Base-by-base conservation (phyloP, 2,113 vertebrate species). In the Ameiurus melas region DNA sequence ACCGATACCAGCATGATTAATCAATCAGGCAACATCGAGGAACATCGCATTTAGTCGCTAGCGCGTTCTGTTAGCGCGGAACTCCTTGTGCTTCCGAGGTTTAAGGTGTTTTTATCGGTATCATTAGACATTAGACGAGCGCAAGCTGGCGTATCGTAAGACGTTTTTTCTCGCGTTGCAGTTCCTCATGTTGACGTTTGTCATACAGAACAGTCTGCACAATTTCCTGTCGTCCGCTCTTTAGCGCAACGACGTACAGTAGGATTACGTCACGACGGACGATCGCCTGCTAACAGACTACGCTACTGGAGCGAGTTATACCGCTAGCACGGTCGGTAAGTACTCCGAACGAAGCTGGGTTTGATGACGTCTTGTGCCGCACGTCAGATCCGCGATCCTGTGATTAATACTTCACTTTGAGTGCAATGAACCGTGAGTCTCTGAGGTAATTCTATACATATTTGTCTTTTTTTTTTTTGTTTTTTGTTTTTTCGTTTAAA, bases 381-480 rank as follows among this genome's bases (percentile, higher is more conserved):
- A 30, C 9, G 10, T 79, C 19, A 55, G 19, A 27, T 43, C 62
- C n/a, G 7, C 51, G 62, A 53, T 33, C 47, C 55, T 68, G 27
- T 33, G 36, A 43, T 68, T 22, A 71, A 62, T 84, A 78, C 36
- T 89, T n/a, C 27, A n/a, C 73, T 33, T 7, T 73, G 51, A 55
- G 30, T 75, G 43, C 85, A 87, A 77, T 27, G 36, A 78, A 77
- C 25, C 27, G 8, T 36, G 25, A 25, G 73, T 85, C 51, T 83
- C 33, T 87, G 90, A 90, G 90, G 90, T 90, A 90, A 87, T 73
- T 85, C 43, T 43, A 84, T 22, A 66, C 25, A 7, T 0, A 6
- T 20, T 53, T 16, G 27, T 20, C n/a, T n/a, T n/a, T n/a, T n/a
- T n/a, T n/a, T n/a, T n/a, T n/a, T n/a, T n/a, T n/a, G n/a, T n/a